These are phyloP conservation scores for Cirrhinus molitorella DNA, from an alignment of 2,797 vertebrate genomes.

Conservation along the genomic window DNA sequence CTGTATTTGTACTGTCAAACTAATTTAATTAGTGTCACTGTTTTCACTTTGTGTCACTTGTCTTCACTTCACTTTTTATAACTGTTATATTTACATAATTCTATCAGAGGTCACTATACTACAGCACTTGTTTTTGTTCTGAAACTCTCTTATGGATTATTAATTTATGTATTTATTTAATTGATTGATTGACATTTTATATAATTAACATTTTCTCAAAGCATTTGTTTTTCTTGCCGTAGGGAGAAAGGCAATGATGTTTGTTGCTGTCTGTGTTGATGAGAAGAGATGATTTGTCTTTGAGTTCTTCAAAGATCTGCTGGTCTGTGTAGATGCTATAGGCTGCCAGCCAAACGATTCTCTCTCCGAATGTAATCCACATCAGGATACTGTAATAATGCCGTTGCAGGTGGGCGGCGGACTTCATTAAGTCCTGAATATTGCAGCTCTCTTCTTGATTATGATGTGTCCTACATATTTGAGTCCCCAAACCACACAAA, in stretches of 20 bases:
- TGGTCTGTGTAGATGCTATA: slow-evolving; percentile 56
- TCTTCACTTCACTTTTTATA: too few species aligned
- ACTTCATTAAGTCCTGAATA: slow-evolving; percentile 59
- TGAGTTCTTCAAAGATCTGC: slow-evolving; percentile 53
- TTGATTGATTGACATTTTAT: neutral
- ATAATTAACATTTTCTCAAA: neutral
- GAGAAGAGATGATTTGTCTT: slow-evolving; percentile 33
- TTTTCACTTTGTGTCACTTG: too few species aligned
- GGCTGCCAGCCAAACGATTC: slow-evolving; percentile 43
- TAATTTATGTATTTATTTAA: too few species aligned
- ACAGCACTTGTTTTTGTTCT: too few species aligned
- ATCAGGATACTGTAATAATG: slow-evolving; percentile 58
- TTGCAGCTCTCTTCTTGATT: slow-evolving; percentile 60
- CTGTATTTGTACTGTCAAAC: too few species aligned
- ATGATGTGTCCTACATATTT: slow-evolving; percentile 60
- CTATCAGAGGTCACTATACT: too few species aligned
- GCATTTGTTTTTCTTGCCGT: neutral
- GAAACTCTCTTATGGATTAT: too few species aligned
- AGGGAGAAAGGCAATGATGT: neutral
- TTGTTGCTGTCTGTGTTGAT: slow-evolving; percentile 11
- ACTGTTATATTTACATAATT: too few species aligned
- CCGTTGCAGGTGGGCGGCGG: slow-evolving; percentile 57
- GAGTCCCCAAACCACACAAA: slow-evolving; percentile 55
- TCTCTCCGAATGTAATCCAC: slow-evolving; percentile 58
- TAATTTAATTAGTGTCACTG: too few species aligned